A percentile compares a stretch with the other conserved stretches of the same genome.
phyloP scores from a whole-genome alignment of 1,140 invertebrate species.

The Thalassaphorura encarpata region DNA sequence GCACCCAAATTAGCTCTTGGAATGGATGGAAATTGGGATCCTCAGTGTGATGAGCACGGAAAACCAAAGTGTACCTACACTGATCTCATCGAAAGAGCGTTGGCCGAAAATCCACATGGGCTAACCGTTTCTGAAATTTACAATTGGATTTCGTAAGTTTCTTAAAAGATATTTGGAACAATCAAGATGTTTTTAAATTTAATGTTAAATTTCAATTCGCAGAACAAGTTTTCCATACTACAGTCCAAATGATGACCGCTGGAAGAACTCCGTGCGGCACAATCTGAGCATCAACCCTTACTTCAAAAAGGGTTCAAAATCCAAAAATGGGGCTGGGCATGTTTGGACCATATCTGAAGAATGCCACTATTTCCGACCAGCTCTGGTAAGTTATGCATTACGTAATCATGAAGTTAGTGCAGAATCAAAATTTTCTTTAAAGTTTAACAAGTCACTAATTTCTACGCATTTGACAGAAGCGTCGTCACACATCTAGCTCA shows the following conservation, averaged over 20 bases:
- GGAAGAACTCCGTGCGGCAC: slow-evolving; percentile 81
- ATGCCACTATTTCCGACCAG: slow-evolving; percentile 16
- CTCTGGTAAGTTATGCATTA: neutral
- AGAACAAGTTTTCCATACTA: slow-evolving; percentile 77
- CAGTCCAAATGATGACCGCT: slow-evolving; percentile 73
- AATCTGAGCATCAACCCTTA: slow-evolving; percentile 78
- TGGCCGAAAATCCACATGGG: slow-evolving; percentile 63
- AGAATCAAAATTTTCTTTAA: neutral
- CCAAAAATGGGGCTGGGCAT: slow-evolving; percentile 71
- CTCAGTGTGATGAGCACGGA: slow-evolving; percentile 22
- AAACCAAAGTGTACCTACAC: slow-evolving; percentile 49
- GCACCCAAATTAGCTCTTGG: too few species aligned
- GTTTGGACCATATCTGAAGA: slow-evolving; percentile 66
- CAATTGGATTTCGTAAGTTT: slow-evolving; percentile 79
- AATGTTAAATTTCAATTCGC: slow-evolving; percentile 28
- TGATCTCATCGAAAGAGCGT: slow-evolving; percentile 72
- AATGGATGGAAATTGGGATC: too few species aligned
- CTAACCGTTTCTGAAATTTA: slow-evolving; percentile 82
- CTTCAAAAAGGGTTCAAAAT: slow-evolving; percentile 73
- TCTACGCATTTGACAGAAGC: neutral
- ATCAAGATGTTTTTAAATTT: neutral
- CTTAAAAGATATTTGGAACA: neutral
- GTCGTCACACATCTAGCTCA: neutral
- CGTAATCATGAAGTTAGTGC: neutral
- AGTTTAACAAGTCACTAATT: neutral